Conservation (phyloP, 2,113 vertebrate genomes). For the Pelecanus crispus region DNA sequence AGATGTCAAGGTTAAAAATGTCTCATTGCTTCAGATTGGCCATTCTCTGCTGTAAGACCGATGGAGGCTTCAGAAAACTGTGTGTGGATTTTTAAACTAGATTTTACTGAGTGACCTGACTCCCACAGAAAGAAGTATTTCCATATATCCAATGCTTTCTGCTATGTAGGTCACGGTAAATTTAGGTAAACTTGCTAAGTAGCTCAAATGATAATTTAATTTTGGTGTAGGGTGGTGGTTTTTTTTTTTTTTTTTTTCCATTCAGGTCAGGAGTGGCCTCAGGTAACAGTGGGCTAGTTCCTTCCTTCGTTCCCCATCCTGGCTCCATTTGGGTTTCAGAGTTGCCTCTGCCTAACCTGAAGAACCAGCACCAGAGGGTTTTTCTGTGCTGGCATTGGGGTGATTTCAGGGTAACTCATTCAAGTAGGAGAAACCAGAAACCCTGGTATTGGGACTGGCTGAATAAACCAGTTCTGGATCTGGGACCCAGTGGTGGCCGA, state of each 20-base stretch:
- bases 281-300: neutral
- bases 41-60: neutral
- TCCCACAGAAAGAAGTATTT: neutral
- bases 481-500: neutral
- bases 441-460: neutral
- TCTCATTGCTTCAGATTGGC: neutral
- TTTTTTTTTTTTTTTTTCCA: neutral
- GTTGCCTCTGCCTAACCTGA: neutral
- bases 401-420: neutral
- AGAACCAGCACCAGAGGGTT: neutral
- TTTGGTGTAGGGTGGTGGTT: neutral
- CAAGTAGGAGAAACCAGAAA: neutral
- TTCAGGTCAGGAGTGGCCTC: conserved; percentile 13
- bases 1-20: neutral
- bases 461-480: neutral
- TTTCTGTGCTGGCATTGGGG: fast-evolving
- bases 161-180: conserved; percentile 58
- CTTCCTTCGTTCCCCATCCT: neutral
- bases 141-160: neutral
- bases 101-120: neutral
- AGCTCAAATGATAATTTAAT: conserved; percentile 41
- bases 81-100: neutral
- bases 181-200: conserved; percentile 56
- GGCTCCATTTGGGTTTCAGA: neutral
- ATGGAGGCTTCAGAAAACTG: neutral